Base-by-base conservation (phyloP, 2,797 vertebrate species). In the Falco rusticolus region DNA sequence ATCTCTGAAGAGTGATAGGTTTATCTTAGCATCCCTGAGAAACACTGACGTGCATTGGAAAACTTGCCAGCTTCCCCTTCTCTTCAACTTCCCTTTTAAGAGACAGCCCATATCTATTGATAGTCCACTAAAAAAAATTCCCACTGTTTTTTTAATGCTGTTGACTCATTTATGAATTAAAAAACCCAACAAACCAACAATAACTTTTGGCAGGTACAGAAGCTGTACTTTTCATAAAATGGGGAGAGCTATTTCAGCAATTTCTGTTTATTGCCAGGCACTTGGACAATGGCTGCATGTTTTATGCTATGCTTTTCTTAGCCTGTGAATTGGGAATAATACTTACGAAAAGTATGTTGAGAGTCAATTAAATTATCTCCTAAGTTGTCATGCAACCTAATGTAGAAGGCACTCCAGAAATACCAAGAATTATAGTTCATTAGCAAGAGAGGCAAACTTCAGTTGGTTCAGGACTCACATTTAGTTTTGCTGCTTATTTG, bases 241-340 rank as follows among this genome's bases (percentile, higher is more conserved):
- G 12, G 17, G 37, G 54, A 84, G 57, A 74, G 43, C 47, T 63
- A 22, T 82, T 90, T 84, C 74, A 92, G 26, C 77, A 69, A 11
- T 81, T 84, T 70, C 21, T 88, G 31, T 68, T 77, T 83, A 79
- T 69, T 88, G 80, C 63, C 10, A 2, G 45, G 33, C 51, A 65
- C n/a, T 74, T 91, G 85, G 79, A 86, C 61, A 93, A 47, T 28
- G 63, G 65, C 53, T 85, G 87, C 28, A 19, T 70, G 28, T 60
- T 84, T 93, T 95, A n/a, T 81, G 57, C 41, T 65, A 17, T 86
- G 54, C 25, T 88, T 96, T 94, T 81, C 72, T 61, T 71, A 78
- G 21, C 54, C 16, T 21, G 8, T 81, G 83, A 76, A 47, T 69
- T 93, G 80, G 83, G 93, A 91, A 61, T 88, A 91, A 47, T 72